Percentiles rank a stretch among this genome's conserved stretches.
Conservation (phyloP, 2,888 invertebrate species). For the Podabrus alpinus region DNA sequence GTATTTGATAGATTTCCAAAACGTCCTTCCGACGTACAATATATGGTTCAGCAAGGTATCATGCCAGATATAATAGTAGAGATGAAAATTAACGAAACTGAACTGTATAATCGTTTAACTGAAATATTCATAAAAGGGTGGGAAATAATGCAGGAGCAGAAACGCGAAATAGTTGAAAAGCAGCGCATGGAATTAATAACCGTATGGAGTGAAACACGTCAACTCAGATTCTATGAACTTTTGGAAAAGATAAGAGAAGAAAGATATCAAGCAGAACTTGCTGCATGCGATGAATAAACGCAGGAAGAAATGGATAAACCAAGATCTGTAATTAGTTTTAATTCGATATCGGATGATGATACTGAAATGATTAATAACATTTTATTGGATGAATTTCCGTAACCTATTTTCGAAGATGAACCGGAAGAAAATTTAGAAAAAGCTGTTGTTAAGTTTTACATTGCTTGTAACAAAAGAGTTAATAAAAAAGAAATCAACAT, state of each 20-base stretch:
- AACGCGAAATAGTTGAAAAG: slow-evolving; percentile 33
- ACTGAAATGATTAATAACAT: slow-evolving; percentile 54
- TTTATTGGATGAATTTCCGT: slow-evolving; percentile 53
- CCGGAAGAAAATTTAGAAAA: slow-evolving; percentile 57
- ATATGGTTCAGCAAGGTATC: slow-evolving; percentile 57
- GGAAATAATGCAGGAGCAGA: slow-evolving; percentile 54
- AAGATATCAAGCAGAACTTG: slow-evolving; percentile 41
- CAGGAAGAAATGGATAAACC: slow-evolving; percentile 32
- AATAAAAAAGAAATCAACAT: too few relatives aligned
- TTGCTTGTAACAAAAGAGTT: too few relatives aligned
- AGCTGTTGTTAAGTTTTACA: slow-evolving; percentile 57
- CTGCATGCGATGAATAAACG: slow-evolving; percentile 22
- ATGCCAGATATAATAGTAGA: slow-evolving; percentile 65
- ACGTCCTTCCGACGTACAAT: slow-evolving; percentile 59
- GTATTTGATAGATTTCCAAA: slow-evolving; percentile 68
- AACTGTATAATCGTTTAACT: slow-evolving; percentile 40
- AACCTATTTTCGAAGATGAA: slow-evolving; percentile 57
- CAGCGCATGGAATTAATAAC: slow-evolving; percentile 31
- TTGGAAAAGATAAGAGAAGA: slow-evolving; percentile 44
- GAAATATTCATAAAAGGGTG: slow-evolving; percentile 41
- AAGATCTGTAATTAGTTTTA: slow-evolving; percentile 46
- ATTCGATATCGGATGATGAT: slow-evolving; percentile 59
- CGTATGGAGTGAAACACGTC: slow-evolving; percentile 43
- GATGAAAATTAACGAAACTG: slow-evolving; percentile 50
- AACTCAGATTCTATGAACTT: slow-evolving; percentile 41